Conservation (phyloP, 2,113 vertebrate genomes). For the Tyto alba region DNA sequence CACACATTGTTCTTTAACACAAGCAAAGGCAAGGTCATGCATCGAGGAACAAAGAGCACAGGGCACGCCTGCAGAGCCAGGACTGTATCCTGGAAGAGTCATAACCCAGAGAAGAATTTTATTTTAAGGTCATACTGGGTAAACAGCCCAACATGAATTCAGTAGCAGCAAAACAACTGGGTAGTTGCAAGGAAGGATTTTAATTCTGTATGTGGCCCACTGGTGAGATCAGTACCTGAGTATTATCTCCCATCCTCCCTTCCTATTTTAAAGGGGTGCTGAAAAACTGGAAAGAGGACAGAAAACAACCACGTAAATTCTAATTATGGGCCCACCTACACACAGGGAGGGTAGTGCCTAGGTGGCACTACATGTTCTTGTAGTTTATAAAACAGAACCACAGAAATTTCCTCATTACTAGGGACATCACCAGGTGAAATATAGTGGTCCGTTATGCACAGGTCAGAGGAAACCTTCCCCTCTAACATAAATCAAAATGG, state of each 20-base stretch:
- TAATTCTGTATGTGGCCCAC: not conserved
- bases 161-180: not conserved
- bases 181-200: not conserved
- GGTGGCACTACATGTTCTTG: not conserved
- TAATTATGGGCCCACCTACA: not conserved
- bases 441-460: accelerated
- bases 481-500: not conserved
- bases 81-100: not conserved
- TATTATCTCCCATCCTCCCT: accelerated
- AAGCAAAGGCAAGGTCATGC: not conserved
- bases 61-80: not conserved
- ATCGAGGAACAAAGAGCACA: not conserved
- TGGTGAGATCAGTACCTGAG: not conserved
- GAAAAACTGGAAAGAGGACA: not conserved
- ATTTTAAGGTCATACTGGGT: not conserved
- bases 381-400: not conserved
- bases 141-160: not conserved
- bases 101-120: not conserved
- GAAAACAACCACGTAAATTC: not conserved
- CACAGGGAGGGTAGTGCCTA: not conserved
- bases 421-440: not conserved
- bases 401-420: not conserved
- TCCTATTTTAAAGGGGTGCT: not conserved
- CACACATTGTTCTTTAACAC: not conserved
- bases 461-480: not conserved